These are phyloP conservation scores for Oscarella lobularis DNA, from an alignment of 37 sponge, comb jelly and placozoan genomes.

Conservation along the genomic window DNA sequence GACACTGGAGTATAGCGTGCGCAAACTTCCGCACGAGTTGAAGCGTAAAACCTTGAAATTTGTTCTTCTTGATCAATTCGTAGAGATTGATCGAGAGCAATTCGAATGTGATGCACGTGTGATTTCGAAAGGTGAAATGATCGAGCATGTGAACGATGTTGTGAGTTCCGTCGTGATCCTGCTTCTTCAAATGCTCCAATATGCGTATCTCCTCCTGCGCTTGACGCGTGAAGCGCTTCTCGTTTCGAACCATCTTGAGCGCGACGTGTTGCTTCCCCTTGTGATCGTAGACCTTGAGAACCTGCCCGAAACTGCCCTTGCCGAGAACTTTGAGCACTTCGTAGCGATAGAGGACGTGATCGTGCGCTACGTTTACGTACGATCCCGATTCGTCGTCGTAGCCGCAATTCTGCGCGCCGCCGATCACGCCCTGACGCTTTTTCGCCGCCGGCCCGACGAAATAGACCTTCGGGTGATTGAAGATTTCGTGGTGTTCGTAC, in stretches of 20 bases:
- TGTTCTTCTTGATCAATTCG: slow-evolving; percentile 99
- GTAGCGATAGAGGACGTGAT: slow-evolving; percentile 90
- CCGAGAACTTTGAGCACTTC: slow-evolving; percentile 89
- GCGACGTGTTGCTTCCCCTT: slow-evolving; percentile 84
- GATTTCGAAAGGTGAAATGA: slow-evolving; percentile 87
- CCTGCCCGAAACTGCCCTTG: slow-evolving; percentile 98
- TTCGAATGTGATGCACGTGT: slow-evolving; percentile 95
- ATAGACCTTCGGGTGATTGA: slow-evolving; percentile 64
- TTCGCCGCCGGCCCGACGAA: slow-evolving; percentile 89
- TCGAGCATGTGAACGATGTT: slow-evolving; percentile 93
- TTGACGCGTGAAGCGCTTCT: slow-evolving; percentile 93
- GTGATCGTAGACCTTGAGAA: slow-evolving; percentile 90
- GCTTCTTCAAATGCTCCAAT: slow-evolving; percentile 76
- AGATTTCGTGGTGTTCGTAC: slow-evolving; percentile 92
- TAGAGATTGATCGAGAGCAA: slow-evolving; percentile 96
- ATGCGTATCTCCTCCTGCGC: slow-evolving; percentile 88
- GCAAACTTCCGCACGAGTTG: slow-evolving; percentile 95
- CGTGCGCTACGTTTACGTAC: slow-evolving; percentile 73
- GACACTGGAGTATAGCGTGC: slow-evolving; percentile 89
- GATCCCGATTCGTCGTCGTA: slow-evolving; percentile 89
- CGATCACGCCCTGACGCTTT: slow-evolving; percentile 75
- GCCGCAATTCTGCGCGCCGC: slow-evolving; percentile 57
- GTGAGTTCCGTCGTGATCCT: slow-evolving; percentile 78
- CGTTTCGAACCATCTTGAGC: slow-evolving; percentile 89
- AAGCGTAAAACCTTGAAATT: slow-evolving; percentile 95